Base-by-base conservation (phyloP, 2,113 vertebrate genomes). In the Marmota monax region DNA sequence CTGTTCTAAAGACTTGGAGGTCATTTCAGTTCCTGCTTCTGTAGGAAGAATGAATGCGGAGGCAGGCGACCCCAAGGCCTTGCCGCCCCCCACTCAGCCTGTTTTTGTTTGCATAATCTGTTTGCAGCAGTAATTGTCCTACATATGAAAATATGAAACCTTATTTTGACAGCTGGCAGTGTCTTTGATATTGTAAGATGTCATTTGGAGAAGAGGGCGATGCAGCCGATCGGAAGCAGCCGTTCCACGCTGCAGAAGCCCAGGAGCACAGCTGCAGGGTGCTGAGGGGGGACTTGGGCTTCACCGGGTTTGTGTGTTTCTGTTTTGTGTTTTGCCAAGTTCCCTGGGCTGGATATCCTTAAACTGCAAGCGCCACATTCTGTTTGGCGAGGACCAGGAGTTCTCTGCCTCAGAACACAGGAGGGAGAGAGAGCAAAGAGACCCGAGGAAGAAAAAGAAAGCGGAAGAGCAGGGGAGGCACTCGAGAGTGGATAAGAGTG, bases 81-180 rank as follows among this genome's bases (percentile, higher is more conserved):
- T 80, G 87, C 51, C 45, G 34, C 86, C 58, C 79, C 83, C 9
- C 53, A 16, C 74, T 89, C 56, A 7, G 51, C 96, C 79, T 73
- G 76, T 95, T 92, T 92, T 58, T 96, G 97, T 97, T 95, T 79
- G 97, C 72, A 0, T 61, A n/a, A 79, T 22, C 0, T 76, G 73
- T 91, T 53, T 83, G 67, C 56, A 23, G 85, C 94, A 0, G 0
- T 79, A 23, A 25, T 37, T 61, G 91, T 95, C 92, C 96, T 90
- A 14, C 48, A 92, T 29, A 0, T 92, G 97, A 97, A 97, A 90
- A 96, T 83, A 86, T 1, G 73, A 95, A 67, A 65, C 53, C 51
- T 93, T 98, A 94, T 97, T 98, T 98, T 98, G 98, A 97, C 97
- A 98, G 98, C 97, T 97, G 98, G 96, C 61, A 0, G 0, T 58